Conservation (phyloP, 1,140 invertebrate genomes). For the Andricus grossulariae region DNA sequence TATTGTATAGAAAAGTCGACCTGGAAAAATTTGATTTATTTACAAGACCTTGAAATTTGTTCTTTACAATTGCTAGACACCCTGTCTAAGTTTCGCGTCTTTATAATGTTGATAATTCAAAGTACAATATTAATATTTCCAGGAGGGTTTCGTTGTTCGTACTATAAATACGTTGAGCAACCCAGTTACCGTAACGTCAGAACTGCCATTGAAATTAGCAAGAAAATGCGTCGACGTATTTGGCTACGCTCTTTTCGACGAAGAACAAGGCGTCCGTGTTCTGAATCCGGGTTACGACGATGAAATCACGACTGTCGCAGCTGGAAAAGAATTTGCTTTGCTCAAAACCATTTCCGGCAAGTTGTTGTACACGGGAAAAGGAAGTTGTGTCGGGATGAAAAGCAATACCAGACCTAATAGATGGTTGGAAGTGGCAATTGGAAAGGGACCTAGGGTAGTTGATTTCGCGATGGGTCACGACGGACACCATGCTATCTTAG, state of each 20-base stretch:
- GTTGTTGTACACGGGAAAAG: constrained; percentile 88
- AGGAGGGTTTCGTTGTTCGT: constrained; percentile 90
- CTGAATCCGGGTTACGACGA: constrained; percentile 81
- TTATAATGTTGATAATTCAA: constrained; percentile 3
- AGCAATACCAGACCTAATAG: constrained; percentile 78
- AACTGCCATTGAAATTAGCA: constrained; percentile 87
- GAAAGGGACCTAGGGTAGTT: constrained; percentile 85
- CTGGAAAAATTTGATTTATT: neutral
- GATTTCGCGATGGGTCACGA: constrained; percentile 94
- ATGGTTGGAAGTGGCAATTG: constrained; percentile 86
- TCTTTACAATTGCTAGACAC: too few species aligned
- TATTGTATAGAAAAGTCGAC: constrained; percentile 4
- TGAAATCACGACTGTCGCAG: constrained; percentile 80
- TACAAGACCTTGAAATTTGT: too few species aligned
- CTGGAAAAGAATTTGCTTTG: constrained; percentile 91
- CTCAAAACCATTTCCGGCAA: constrained; percentile 87
- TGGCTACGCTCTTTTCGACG: constrained; percentile 84
- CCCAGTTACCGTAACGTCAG: constrained; percentile 78
- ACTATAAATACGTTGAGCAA: constrained; percentile 84
- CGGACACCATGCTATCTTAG: constrained; percentile 90
- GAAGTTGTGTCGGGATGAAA: constrained; percentile 85
- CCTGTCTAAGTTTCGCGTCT: too few species aligned
- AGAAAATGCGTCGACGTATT: constrained; percentile 87
- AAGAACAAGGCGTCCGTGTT: constrained; percentile 76
- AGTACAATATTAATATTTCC: constrained; percentile 37